Base-by-base conservation (phyloP, 2,113 vertebrate genomes). In the Bos taurus region DNA sequence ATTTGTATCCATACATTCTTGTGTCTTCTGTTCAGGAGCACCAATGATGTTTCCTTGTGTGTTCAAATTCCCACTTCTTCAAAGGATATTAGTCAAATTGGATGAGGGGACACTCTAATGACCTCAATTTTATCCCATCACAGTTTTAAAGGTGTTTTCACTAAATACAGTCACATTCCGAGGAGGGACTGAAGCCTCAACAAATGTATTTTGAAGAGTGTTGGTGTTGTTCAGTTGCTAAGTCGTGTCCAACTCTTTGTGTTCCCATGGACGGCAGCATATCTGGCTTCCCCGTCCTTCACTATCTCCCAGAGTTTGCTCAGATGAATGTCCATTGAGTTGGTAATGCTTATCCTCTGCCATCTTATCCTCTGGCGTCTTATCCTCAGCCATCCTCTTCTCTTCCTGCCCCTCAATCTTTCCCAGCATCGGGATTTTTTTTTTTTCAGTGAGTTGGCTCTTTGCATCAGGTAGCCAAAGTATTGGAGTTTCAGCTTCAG, bases 101-200 rank as follows among this genome's bases (percentile, higher is more conserved):
- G 23, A 87, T 26, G 57, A 25, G 56, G 14, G 21, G 15, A 13
- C 28, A 77, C 1, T 8, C 7, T 16, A 56, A 56, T 43, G 10
- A 21, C 8, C 46, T 64, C 3, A 26, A 84, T 92, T 77, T 89
- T 80, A 85, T 40, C 52, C 6, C 59, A 92, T 71, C 7, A 50
- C 11, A 16, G 12, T 50, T 77, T 86, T 23, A 88, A 95, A 85
- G 30, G 2, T 1, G 2, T 2, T 95, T 8, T 91, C 19, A 77
- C 48, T 15, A 95, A 92, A 85, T 81, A 40, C 8, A 67, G 25
- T 67, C 81, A 52, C 46, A 43, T 56, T 62, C 13, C 8, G 1
- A 43, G 28, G 28, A 5, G 8, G 6, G 4, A 1, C 33, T 67
- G 54, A 10, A 10, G 1, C 0, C 11, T 94, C 40, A 78, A 28